Base-by-base conservation (phyloP, 2,797 vertebrate genomes). In the Neosilurus hyrtlii region DNA sequence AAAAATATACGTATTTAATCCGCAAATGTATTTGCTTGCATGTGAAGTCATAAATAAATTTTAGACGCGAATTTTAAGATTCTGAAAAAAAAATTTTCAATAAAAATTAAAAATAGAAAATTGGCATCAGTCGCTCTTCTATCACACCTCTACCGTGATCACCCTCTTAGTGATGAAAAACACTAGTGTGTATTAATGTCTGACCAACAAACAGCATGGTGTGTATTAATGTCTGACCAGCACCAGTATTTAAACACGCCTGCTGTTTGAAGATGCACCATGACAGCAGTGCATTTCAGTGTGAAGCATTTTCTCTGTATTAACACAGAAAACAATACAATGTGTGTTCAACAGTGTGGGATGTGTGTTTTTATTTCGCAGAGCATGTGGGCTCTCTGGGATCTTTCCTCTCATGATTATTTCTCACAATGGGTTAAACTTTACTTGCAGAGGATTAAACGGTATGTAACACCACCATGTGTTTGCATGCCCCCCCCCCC, bases 341-440 rank as follows among this genome's bases (percentile, higher is more conserved):
- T 68, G 66, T 22, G 66, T 43, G 37, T 26, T 59, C 15, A 26
- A 57, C 20, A 20, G 51, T 37, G 37, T 37, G 26, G 62, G 9
- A 35, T 66, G 15, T 77, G 78, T 75, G 35, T 37, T 62, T 4
- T 82, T 57, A 24, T 83, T 73, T 80, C 80, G 65, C 78, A 92
- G 93, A 89, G 94, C 87, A 92, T 93, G 86, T 95, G 94, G 94
- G 93, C 93, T 83, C 91, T 95, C 67, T 83, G 89, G 82, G 91
- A 93, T 76, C 87, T 96, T 84, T 82, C 91, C 6, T 88, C 91
- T 68, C 94, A 96, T 35, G 26, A 89, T 65, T 87, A 90, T 26
- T 96, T 96, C 89, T 88, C 91, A 84, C 90, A 93, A 15, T 95
- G 94, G 95, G 89, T 95, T 86, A 68, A 84, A 65, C 20, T 90